Evolutionary conservation across 2,113 vertebrate species (phyloP), one percentile per base, ranked within the genome.

Genomic region (Melanostigma gelatinosum): DNA sequence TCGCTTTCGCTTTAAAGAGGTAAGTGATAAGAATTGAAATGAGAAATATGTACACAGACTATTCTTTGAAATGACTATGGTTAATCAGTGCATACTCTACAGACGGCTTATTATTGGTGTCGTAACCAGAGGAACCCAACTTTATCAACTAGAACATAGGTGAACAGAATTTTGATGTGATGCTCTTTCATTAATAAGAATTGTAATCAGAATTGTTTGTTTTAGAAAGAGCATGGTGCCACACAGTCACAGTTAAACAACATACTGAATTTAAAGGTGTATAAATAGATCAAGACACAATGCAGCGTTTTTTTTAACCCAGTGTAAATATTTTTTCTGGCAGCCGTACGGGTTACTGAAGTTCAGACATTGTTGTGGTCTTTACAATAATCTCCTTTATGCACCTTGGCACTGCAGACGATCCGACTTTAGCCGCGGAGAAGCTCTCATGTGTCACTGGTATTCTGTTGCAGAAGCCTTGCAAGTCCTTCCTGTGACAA

Each of bases 381-480:
- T 91, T 77, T 80, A 71, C 12, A 1, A 32, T 91, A 93, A 93
- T 89, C 93, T 92, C 75, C 52, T 74, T 93, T 89, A 93, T 92
- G 83, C 88, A 85, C 63, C 79, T 90, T 91, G 91, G 93, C 92
- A 93, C 88, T 86, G 77, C 57, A 40, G 72, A 84, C 74, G 85
- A 87, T 87, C 91, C 82, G 60, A 88, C 84, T 90, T 93, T 93
- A 92, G 92, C 88, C 10, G 42, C 89, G 91, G 91, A 93, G 93
- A 87, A 93, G 90, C 78, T 91, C 91, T 94, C 92, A 92, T 71
- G 63, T 94, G 92, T 92, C 92, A 78, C 85, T 90, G 92, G 79
- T 77, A 91, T 91, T 83, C 79, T 80, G 74, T 76, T 85, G 79
- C 83, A 89, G 90, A 90, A 87, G 85, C 83, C 84, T 91, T 83